A percentile compares a stretch with the other conserved stretches of the same genome.
These are phyloP conservation scores for Trichopria drosophilae DNA, from an alignment of 2,888 invertebrate species.

Conservation along the genomic window DNA sequence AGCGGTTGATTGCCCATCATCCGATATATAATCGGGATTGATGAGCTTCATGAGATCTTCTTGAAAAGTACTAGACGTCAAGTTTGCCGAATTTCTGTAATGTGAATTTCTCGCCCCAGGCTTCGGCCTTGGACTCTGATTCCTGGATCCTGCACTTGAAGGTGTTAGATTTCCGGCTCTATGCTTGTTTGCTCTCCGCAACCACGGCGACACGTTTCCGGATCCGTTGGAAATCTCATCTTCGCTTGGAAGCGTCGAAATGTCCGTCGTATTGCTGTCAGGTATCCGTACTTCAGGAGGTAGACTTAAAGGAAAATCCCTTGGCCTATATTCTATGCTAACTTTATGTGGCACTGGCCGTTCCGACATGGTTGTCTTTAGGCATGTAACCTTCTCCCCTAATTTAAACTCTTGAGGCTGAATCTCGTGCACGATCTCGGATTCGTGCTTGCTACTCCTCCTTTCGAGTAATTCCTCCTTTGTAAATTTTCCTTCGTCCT, in stretches of 20 bases:
- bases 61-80: slow-evolving; percentile 69
- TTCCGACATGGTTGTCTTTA: slow-evolving; percentile 55
- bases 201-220: slow-evolving; percentile 61
- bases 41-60: slow-evolving; percentile 86
- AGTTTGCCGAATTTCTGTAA: slow-evolving; percentile 66
- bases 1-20: slow-evolving; percentile 49
- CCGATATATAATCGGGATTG: slow-evolving; percentile 69
- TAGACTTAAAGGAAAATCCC: slow-evolving; percentile 54
- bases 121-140: slow-evolving; percentile 66
- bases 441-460: slow-evolving; percentile 48
- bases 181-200: slow-evolving; percentile 59
- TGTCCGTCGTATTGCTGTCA: slow-evolving; percentile 62
- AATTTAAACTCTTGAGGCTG: slow-evolving; percentile 58
- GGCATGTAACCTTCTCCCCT: slow-evolving; percentile 59
- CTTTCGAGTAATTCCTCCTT: slow-evolving; percentile 48
- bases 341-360: slow-evolving; percentile 59
- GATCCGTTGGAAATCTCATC: slow-evolving; percentile 66
- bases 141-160: slow-evolving; percentile 62
- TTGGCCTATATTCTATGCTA: slow-evolving; percentile 59
- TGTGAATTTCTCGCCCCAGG: slow-evolving; percentile 65
- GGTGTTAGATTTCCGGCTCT: slow-evolving; percentile 57
- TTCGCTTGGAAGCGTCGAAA: slow-evolving; percentile 56
- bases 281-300: slow-evolving; percentile 56
- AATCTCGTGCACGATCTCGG: slow-evolving; percentile 34
- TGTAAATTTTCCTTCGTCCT: slow-evolving; percentile 40